A percentile compares a stretch with the other conserved stretches of the same genome.
These are phyloP conservation scores for Latrodectus elegans DNA, from an alignment of 2,888 invertebrate genomes.

Conservation along the genomic window DNA sequence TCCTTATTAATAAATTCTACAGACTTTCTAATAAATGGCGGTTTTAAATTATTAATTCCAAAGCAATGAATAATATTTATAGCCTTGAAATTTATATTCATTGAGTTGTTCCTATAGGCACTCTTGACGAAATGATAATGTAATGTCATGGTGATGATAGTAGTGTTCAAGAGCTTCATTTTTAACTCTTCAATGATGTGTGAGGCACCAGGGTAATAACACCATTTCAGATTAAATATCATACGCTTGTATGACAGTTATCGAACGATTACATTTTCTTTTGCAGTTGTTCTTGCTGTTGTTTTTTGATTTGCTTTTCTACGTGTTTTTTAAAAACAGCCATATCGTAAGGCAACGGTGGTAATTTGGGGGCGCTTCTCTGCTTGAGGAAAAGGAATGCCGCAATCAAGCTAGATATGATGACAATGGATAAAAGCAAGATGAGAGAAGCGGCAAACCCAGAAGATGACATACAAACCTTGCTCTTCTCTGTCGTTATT, in stretches of 20 bases:
- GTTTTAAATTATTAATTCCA: too few relatives aligned
- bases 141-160: too few relatives aligned
- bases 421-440: constrained; percentile 86
- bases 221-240: not conserved
- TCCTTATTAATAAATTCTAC: too few relatives aligned
- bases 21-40: too few relatives aligned
- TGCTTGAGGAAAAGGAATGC: constrained; percentile 88
- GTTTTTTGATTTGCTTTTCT: constrained; percentile 48
- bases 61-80: too few relatives aligned
- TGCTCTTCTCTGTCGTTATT: constrained; percentile 66
- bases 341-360: constrained; percentile 59
- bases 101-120: too few relatives aligned
- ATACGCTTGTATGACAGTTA: not conserved
- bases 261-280: constrained; percentile 33
- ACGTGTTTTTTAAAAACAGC: constrained; percentile 64
- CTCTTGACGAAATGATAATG: too few relatives aligned
- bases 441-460: constrained; percentile 91
- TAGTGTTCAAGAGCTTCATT: too few relatives aligned
- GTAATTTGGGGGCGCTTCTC: constrained; percentile 35
- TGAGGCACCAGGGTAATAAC: not conserved
- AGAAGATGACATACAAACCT: constrained; percentile 92
- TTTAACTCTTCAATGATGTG: too few relatives aligned
- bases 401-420: constrained; percentile 89
- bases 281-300: constrained; percentile 40
- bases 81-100: too few relatives aligned